phyloP scores from a whole-genome alignment of 64 coral and sea anemone species.

The Dendronephthya gigantea region DNA sequence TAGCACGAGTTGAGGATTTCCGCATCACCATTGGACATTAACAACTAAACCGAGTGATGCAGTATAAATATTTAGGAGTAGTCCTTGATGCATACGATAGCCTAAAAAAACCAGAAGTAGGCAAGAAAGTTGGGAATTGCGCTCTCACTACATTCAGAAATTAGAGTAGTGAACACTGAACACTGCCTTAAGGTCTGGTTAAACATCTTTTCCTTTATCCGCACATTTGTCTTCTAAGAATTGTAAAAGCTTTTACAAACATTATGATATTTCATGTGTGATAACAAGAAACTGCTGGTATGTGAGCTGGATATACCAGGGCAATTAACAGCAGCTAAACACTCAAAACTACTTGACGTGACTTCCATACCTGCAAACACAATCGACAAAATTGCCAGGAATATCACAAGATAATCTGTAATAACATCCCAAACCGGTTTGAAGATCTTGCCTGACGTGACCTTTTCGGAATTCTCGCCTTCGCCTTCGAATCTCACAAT shows the following conservation, averaged over 20 bases:
- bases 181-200: not conserved
- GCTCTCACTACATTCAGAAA: not conserved
- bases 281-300: not conserved
- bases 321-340: not conserved
- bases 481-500: not conserved
- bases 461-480: too few species aligned
- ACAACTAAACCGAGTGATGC: not conserved
- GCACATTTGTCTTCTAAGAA: not conserved
- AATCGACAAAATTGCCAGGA: not conserved
- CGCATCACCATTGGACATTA: not conserved
- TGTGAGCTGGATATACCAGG: not conserved
- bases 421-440: not conserved
- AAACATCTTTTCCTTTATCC: not conserved
- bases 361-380: not conserved
- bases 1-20: slow-evolving; percentile 1
- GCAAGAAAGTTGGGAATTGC: not conserved
- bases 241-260: not conserved
- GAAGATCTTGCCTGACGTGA: not conserved
- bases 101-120: not conserved
- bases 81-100: not conserved
- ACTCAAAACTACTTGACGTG: not conserved
- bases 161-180: not conserved
- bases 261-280: not conserved
- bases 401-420: not conserved
- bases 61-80: slow-evolving; percentile 19